Conservation (phyloP, 2,797 vertebrate species). For the Cryptoblepharus egeriae region DNA sequence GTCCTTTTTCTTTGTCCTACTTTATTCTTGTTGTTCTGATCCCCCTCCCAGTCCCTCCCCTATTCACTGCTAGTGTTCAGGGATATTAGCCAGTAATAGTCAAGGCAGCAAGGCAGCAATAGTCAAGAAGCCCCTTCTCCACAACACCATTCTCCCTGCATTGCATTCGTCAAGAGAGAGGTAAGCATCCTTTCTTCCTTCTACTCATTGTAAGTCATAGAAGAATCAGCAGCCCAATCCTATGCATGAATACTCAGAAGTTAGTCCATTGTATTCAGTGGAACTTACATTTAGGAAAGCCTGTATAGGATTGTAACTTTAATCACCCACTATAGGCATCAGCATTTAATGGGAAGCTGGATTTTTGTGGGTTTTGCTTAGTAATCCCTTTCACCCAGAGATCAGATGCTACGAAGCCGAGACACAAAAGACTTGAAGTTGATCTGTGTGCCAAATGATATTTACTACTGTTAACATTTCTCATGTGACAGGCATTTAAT, state of each 20-base stretch:
- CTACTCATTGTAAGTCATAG: neutral
- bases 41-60: constrained; percentile 2
- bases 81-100: neutral
- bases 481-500: accelerated
- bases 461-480: constrained; percentile 1
- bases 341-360: neutral
- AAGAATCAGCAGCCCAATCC: neutral
- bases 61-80: neutral
- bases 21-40: constrained; percentile 17
- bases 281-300: too few relatives aligned
- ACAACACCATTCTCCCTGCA: neutral
- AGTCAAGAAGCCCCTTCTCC: neutral
- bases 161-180: constrained; percentile 26
- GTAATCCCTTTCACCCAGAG: neutral
- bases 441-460: neutral
- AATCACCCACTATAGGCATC: neutral
- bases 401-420: neutral
- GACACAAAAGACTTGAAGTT: neutral
- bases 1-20: constrained; percentile 26
- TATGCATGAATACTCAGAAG: too few relatives aligned
- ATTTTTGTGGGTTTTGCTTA: neutral
- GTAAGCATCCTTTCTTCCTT: constrained; percentile 47
- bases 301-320: too few relatives aligned
- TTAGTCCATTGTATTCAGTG: too few relatives aligned
- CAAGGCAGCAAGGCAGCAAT: neutral